Evolutionary conservation across 2,888 invertebrate species (phyloP), one percentile per base, ranked within the genome.

Genomic region (Punctoribates punctum): DNA sequence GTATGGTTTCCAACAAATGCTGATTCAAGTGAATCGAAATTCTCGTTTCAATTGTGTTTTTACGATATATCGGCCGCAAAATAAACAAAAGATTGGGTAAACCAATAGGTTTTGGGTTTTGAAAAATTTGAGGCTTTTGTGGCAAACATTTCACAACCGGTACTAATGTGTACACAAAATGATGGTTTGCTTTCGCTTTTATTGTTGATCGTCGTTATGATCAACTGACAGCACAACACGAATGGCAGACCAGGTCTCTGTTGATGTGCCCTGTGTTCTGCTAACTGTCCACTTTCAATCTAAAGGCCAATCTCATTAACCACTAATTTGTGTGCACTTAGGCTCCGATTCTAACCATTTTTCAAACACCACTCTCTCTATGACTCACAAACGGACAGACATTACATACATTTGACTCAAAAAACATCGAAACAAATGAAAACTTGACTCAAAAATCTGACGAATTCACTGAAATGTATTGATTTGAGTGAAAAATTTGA

Each of bases 241-340:
- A 65, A 65, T 65, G n/a, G 13, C 20, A 67, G 67, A 67, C 20
- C 17, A 54, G 17, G 54, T 20, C 6, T 48, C 3, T n/a, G 2
- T n/a, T 29, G 67, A 38, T 29, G 67, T 67, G 15, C 38, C 34
- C 34, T 34, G 34, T 34, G 34, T 8, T 34, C 34, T 34, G 34
- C 57, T 57, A n/a, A 23, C 57, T 57, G 60, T 60, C 25, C 27
- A 23, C 60, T 23, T 60, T 13, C 29, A 60, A 27, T 11, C 1
- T 67, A n/a, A 67, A 38, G 17, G 4, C 20, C 67, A 67, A 67
- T 67, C 67, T 67, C 67, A 67, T 67, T 67, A 65, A 17, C 67
- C 13, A 29, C 20, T 67, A 29, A 67, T 67, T 67, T 67, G 67
- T 67, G 67, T 67, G 67, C 67, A 20, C 67, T 60, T 29, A 27